Conservation (phyloP, 2,888 invertebrate genomes). For the Tinea pellionella region DNA sequence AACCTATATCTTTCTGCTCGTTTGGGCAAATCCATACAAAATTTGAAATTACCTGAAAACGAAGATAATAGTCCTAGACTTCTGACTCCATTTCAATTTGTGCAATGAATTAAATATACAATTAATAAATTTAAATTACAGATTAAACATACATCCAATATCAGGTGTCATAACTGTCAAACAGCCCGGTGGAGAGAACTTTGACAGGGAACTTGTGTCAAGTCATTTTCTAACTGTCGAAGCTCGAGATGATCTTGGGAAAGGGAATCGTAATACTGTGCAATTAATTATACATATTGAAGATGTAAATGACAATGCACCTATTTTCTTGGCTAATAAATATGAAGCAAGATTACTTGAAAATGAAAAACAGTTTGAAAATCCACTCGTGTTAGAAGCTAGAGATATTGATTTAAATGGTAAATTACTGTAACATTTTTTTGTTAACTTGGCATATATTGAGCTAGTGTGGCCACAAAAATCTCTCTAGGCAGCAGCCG, state of each 20-base stretch:
- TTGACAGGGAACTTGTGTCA: slow-evolving; percentile 87
- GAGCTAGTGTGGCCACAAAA: too few relatives aligned
- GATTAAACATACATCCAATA: slow-evolving; percentile 81
- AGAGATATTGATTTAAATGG: slow-evolving; percentile 88
- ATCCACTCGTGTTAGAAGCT: slow-evolving; percentile 81
- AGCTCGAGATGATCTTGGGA: slow-evolving; percentile 88
- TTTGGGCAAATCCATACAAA: too few relatives aligned
- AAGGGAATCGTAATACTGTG: slow-evolving; percentile 82
- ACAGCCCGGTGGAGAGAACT: slow-evolving; percentile 77
- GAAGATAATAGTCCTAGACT: too few relatives aligned
- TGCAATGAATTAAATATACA: too few relatives aligned
- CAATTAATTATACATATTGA: slow-evolving; percentile 85
- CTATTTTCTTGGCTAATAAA: slow-evolving; percentile 82
- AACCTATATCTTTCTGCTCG: too few relatives aligned
- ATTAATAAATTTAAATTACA: too few relatives aligned
- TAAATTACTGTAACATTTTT: too few relatives aligned
- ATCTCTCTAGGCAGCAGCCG: too few relatives aligned
- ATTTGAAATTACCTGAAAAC: too few relatives aligned
- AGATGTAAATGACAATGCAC: slow-evolving; percentile 92
- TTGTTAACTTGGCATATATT: too few relatives aligned
- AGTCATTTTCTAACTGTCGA: slow-evolving; percentile 89
- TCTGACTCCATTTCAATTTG: too few relatives aligned
- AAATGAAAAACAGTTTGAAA: slow-evolving; percentile 83
- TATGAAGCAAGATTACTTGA: slow-evolving; percentile 88
- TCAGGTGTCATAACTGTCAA: slow-evolving; percentile 89